Conservation (phyloP, 2,113 vertebrate genomes). For the Aegotheles bennettii region DNA sequence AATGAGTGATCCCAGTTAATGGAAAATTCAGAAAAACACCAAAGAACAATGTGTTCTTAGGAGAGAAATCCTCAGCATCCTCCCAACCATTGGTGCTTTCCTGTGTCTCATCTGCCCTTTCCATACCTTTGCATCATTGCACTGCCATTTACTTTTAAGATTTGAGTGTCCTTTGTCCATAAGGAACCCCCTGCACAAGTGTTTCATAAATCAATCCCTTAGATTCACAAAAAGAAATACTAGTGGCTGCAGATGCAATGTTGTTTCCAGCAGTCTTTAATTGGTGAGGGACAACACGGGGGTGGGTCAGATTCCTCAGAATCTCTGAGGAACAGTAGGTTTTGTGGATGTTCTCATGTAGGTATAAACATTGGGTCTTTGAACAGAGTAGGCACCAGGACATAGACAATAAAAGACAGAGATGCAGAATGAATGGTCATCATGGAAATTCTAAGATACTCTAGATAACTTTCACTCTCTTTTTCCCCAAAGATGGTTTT, state of each 20-base stretch:
- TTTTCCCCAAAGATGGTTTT: background rate
- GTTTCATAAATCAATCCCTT: background rate
- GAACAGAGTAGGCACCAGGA: accelerated
- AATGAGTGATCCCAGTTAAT: background rate
- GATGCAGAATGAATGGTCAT: background rate
- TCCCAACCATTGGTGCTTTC: background rate
- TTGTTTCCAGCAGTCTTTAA: no score
- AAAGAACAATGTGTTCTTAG: background rate
- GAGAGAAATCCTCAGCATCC: background rate
- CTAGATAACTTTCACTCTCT: background rate
- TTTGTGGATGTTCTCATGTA: background rate
- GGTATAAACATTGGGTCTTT: background rate
- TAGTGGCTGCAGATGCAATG: background rate
- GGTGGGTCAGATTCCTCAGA: no score
- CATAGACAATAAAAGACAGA: background rate
- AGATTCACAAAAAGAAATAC: background rate
- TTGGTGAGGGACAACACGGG: background rate
- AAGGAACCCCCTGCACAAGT: background rate
- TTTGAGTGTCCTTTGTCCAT: background rate
- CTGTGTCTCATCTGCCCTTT: background rate
- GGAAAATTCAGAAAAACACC: background rate
- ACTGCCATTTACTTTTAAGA: background rate
- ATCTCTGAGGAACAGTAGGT: background rate
- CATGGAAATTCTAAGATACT: background rate
- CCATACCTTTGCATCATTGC: background rate